Base-by-base conservation (phyloP, 2,888 invertebrate genomes). In the Rhamnusium bicolor region DNA sequence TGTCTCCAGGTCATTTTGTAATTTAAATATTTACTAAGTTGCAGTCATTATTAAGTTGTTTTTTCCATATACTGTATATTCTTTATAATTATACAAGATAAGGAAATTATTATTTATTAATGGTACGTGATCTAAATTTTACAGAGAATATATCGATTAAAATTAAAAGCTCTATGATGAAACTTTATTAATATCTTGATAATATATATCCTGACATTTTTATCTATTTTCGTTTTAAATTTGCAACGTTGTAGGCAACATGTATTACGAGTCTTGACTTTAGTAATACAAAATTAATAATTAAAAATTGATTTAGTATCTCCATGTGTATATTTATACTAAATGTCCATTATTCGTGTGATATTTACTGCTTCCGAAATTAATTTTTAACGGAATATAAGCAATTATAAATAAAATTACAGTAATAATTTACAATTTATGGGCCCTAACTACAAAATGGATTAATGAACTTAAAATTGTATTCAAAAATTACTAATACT, bases 391-490 rank as follows among this genome's bases (percentile, higher is more conserved):
- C 29, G 8, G 29, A 27, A 16, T 8, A 56, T 6, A 7, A 16
- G 56, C 56, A 56, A 56, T 56, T 56, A 56, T 56, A 56, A 56
- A 56, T 56, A 56, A 56, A 56, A 56, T 56, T 24, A 16, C 24
- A 56, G 16, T 14, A n/a, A 56, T 56, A 56, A 27, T 24, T 56
- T 16, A 56, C 16, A 56, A 24, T 56, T 56, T 56, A 56, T 29
- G 24, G n/a, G 24, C 21, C 21, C 12, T 53, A 12, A 2, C 53
- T 53, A 53, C 10, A 53, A 53, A 53, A n/a, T 24, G 53, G 21
- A 18, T 53, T 18, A 18, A 53, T 53, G 24, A 53, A 53, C 24
- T 40, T 40, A n/a, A 21, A 53, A 53, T 19, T 19, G 21, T 53
- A 53, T 53, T 53, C 19, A 24, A 24, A 19, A 24, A 1, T 21